Evolutionary conservation across 1,140 invertebrate species (phyloP).

Genomic region (Achroia grisella): DNA sequence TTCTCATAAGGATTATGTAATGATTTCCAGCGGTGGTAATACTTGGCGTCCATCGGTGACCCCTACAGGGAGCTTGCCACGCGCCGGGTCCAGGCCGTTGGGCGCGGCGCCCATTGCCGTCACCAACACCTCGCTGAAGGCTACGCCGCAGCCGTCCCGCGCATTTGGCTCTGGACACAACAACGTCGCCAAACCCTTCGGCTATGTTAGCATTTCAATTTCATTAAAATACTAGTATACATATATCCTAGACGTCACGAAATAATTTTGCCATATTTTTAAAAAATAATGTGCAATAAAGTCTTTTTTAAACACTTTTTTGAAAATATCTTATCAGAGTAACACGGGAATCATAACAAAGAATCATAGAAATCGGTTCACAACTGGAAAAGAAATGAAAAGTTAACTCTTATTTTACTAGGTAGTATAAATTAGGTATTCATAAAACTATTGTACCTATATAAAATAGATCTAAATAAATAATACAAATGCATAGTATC

Average conservation of each 20-base stretch:
- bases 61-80: conserved; percentile 79
- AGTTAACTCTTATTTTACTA: too few species aligned
- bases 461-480: too few species aligned
- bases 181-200: conserved; percentile 87
- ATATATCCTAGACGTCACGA: neutral
- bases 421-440: too few species aligned
- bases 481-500: too few species aligned
- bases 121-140: conserved; percentile 91
- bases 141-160: conserved; percentile 79
- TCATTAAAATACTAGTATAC: neutral
- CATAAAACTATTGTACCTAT: too few species aligned
- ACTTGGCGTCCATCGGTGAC: conserved; percentile 87
- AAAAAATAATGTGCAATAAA: neutral
- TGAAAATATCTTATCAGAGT: too few species aligned
- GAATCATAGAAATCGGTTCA: too few species aligned
- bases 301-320: too few species aligned
- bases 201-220: conserved; percentile 51
- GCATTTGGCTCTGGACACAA: conserved; percentile 91
- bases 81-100: conserved; percentile 74
- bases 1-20: neutral
- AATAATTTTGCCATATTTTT: neutral
- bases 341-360: too few species aligned
- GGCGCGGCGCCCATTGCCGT: conserved; percentile 78
- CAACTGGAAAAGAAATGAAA: too few species aligned
- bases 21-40: conserved; percentile 79